Evolutionary conservation across 1,140 invertebrate species (phyloP), one percentile per base, ranked within the genome.

Genomic region (Zaprionus ornatus): DNA sequence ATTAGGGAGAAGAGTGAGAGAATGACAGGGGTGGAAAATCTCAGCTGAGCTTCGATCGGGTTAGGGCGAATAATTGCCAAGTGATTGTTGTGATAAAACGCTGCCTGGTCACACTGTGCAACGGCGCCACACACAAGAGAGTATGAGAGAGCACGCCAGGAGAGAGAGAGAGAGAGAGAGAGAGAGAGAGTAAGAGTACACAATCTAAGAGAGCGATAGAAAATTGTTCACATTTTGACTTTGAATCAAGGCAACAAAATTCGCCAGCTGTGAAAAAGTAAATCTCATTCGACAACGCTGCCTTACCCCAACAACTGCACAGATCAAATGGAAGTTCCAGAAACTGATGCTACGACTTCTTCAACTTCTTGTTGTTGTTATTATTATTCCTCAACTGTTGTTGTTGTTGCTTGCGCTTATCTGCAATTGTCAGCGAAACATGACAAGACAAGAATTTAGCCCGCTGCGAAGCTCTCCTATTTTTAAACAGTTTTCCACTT

Each of bases 401-500:
- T 54, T 54, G 19, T 54, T 15, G 23, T 25, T 54, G 50, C 21
- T 15, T 23, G 7, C 1, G 19, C 6, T 55, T 29, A 55, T 23
- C 25, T 55, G 52, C 21, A 55, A 27, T 27, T 55, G 52, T 50
- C 45, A 50, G 45, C 45, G 45, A 50, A 50, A 50, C 45, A 50
- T 50, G 45, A 50, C 45, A 50, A 45, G 40, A 45, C 40, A 17
- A 7, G 19, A 50, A 50, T 10, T 21, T n/a, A 5, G 19, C 45
- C 59, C 57, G 35, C 48, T 25, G 52, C 73, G 69, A 79, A 72
- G 59, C 67, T 75, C 83, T 78, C 17, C 17, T 87, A 87, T 87
- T 87, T 87, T 75, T 87, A 87, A 87, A 80, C 64, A 64, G 42
- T 76, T 85, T 79, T 82, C 79, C 82, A 85, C 78, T 85, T 74